Evolutionary conservation across 1,140 invertebrate genomes (phyloP), one percentile per base, ranked within the genome.

Genomic region (Zaprionus davidi): DNA sequence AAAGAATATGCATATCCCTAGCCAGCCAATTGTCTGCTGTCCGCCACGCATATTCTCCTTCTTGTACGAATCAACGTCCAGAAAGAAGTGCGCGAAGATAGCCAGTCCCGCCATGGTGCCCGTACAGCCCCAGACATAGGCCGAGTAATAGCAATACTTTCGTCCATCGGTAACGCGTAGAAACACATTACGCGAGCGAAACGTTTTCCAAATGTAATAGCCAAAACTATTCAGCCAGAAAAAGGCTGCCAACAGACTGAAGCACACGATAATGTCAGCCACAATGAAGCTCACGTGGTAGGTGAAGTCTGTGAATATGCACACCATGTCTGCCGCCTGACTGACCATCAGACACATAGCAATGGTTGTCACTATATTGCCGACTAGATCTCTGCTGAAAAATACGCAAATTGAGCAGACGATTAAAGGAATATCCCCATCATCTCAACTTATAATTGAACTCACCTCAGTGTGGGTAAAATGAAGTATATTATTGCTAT

Each of bases 201-300:
- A 97, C 1, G 96, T 97, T 91, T 96, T 97, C 96, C 96, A 97
- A 51, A 97, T 96, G 87, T 97, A 97, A 91, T 96, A 97, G 49
- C 96, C 96, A 62, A 97, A 94, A 79, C 96, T 96, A 79, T 96
- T 97, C 0, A 97, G 93, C 97, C 97, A 97, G 79, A 97, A 97
- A 93, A 97, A 97, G 31, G 96, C 96, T 13, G 95, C 96, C 44
- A 97, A 82, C 51, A 97, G 92, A 76, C 96, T 96, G 22, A 96
- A 93, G 79, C 96, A 97, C 62, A 96, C 93, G 60, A 96, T 94
- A 1, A 95, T 94, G 94, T 97, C 97, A 77, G 96, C 96, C 57
- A 96, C 94, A 84, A 97, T 94, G 78, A 97, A 96, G 84, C 95
- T 97, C 44, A 97, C 93, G 84, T 97, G 96, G 92, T 94, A 96